These are phyloP conservation scores for Phenganax subtilis DNA, from an alignment of 92 coral and sea anemone genomes.

Conservation along the genomic window DNA sequence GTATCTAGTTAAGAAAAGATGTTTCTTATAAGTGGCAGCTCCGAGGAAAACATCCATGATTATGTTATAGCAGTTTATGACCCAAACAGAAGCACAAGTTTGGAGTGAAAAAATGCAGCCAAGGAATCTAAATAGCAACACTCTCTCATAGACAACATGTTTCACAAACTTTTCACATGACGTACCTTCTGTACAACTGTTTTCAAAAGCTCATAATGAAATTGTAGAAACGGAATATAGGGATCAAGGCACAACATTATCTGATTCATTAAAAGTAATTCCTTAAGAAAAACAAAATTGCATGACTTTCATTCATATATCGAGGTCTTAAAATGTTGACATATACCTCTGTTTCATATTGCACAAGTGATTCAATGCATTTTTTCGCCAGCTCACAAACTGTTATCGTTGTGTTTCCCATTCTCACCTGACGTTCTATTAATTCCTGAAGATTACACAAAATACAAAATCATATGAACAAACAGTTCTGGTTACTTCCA, in stretches of 20 bases:
- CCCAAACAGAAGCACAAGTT: too few relatives aligned
- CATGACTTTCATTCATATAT: too few relatives aligned
- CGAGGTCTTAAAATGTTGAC: neutral
- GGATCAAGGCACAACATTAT: slow-evolving; percentile 66
- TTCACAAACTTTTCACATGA: neutral
- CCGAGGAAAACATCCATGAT: too few relatives aligned
- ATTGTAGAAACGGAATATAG: slow-evolving; percentile 60
- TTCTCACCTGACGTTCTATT: slow-evolving; percentile 52
- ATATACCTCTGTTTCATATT: slow-evolving; percentile 53
- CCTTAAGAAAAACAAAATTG: slow-evolving; percentile 46
- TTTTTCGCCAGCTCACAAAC: slow-evolving; percentile 59
- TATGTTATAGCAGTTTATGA: too few relatives aligned
- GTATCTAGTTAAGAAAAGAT: slow-evolving; percentile 45
- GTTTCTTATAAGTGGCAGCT: too few relatives aligned
- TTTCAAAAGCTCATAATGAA: slow-evolving; percentile 58
- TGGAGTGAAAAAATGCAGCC: neutral
- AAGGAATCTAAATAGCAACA: neutral
- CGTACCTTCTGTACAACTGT: slow-evolving; percentile 70
- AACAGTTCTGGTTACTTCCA: neutral
- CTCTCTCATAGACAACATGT: neutral
- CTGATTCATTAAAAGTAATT: slow-evolving; percentile 53
- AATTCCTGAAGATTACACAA: slow-evolving; percentile 49
- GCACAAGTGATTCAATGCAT: slow-evolving; percentile 59
- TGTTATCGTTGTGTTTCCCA: slow-evolving; percentile 38
- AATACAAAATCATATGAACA: neutral